Base-by-base conservation (phyloP, 92 coral and sea anemone genomes). In the Metridium senile region DNA sequence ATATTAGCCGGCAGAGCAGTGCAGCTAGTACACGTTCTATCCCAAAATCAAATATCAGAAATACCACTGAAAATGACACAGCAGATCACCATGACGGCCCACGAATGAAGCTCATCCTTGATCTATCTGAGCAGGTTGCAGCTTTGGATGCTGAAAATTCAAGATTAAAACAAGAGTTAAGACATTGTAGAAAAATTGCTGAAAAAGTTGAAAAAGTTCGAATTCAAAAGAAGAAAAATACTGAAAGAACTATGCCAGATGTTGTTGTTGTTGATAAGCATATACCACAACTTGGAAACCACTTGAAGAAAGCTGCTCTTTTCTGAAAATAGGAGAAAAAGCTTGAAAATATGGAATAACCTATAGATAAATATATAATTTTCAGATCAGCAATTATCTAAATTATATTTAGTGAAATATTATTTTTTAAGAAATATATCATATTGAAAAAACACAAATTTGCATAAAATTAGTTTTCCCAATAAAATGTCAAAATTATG, bases 111-210 rank as follows among this genome's bases (percentile, higher is more conserved):
- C 81, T 91, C 8, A 74, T 91, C 49, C 75, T 91, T 23, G 92
- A 91, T 29, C 77, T 91, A 4, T 91, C 97, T 19, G 81, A 91
- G 58, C 97, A 91, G 84, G 97, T 91, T 3, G 80, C 89, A 13
- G 66, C 67, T 31, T 57, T 91, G 72, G 92, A 91, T 59, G 70
- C 86, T 13, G 92, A 88, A 81, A 91, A 91, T 69, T 35, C 58
- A 39, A 72, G 62, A 43, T 26, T 91, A 17, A 84, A 84, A 73
- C 80, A 79, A 68, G 92, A 91, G 31, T 78, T 91, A 52, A 79
- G 66, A 62, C 88, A 91, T 58, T 72, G 88, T 17, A 77, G 75
- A 33, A 84, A 68, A 30, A 77, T 91, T 47, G 84, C 89, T 17
- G 82, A 91, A 72, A 91, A 74, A 69, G 86, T 87, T 23, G 85